Evolutionary conservation across 2,888 invertebrate species (phyloP), one percentile per base, ranked within the genome.

Genomic region (Dynastes grantii): DNA sequence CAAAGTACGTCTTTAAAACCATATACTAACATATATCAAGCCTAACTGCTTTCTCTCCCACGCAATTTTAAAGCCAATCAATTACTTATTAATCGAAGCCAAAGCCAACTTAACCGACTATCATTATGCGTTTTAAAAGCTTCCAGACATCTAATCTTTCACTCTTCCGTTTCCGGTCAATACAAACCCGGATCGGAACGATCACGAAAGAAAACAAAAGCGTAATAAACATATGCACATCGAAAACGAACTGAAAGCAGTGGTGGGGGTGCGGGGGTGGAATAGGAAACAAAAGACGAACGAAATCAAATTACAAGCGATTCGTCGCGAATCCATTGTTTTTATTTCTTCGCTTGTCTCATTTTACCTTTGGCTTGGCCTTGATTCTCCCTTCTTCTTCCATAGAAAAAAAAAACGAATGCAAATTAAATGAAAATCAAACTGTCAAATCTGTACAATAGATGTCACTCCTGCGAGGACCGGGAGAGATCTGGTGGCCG

Each of bases 151-250:
- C 83, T 84, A 84, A 84, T 84, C 84, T 82, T 81, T 83, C 83
- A 83, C 83, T 82, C 83, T 82, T 84, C 84, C 84, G 81, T 81
- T 84, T 84, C 84, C 84, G 83, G 63, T 80, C 76, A 70, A 49
- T 71, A 58, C 63, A 71, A 63, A 61, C 68, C 53, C 9, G 37
- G 53, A 67, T 55, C 67, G 27, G 40, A 58, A 6, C 32, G 32
- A 64, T 64, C 64, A 32, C 13, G 45, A 67, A 40, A 37, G 65
- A 67, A 67, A 67, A 67, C 45, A 67, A 67, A 67, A 49, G 65
- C 22, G 9, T 63, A 58, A 58, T 58, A 58, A 58, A 58, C 55
- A 58, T 58, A 58, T 58, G 51, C 65, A 70, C n/a, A 77, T 55
- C 77, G 11, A 8, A 40, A 8, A 49, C 45, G 58, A 68, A 22